Conservation (phyloP, 2,888 invertebrate genomes). For the Coenonympha glycerion region DNA sequence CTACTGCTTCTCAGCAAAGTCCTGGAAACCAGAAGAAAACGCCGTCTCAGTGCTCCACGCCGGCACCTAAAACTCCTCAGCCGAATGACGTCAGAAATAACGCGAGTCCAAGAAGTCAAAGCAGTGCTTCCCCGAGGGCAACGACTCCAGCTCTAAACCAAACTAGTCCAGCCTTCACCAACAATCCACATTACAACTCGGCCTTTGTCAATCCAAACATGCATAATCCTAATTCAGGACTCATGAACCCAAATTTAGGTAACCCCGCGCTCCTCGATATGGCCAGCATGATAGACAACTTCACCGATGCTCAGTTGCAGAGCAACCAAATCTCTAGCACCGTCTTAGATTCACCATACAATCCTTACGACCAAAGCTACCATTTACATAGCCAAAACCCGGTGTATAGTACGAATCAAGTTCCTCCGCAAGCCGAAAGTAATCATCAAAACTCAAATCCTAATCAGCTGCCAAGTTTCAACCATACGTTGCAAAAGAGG, state of each 20-base stretch:
- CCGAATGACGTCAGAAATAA: conserved; percentile 56
- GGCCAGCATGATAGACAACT: conserved; percentile 85
- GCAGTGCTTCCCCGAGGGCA: conserved; percentile 75
- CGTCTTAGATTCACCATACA: conserved; percentile 82
- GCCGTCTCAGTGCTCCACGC: conserved; percentile 48
- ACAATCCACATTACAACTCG: conserved; percentile 61
- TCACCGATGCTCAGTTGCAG: conserved; percentile 85
- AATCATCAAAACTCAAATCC: conserved; percentile 58
- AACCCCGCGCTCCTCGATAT: conserved; percentile 81
- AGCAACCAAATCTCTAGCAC: conserved; percentile 91
- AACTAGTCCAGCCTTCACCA: conserved; percentile 53
- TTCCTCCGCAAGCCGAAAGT: conserved; percentile 70
- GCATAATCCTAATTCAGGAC: conserved; percentile 57
- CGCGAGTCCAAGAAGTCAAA: conserved; percentile 68
- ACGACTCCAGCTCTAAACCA: conserved; percentile 62
- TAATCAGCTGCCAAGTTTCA: conserved; percentile 65
- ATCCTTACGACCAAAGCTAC: conserved; percentile 78
- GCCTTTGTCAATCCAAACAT: conserved; percentile 68
- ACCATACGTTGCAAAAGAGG: conserved; percentile 60
- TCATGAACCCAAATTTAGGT: conserved; percentile 68
- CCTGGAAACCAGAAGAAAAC: conserved; percentile 62
- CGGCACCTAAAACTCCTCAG: conserved; percentile 64
- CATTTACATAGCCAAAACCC: conserved; percentile 80
- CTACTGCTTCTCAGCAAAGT: conserved; percentile 51
- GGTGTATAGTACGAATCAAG: conserved; percentile 74